A percentile compares a stretch with the other conserved stretches of the same genome.
Conservation (phyloP, 2,797 vertebrate genomes). For the Gouania willdenowi region DNA sequence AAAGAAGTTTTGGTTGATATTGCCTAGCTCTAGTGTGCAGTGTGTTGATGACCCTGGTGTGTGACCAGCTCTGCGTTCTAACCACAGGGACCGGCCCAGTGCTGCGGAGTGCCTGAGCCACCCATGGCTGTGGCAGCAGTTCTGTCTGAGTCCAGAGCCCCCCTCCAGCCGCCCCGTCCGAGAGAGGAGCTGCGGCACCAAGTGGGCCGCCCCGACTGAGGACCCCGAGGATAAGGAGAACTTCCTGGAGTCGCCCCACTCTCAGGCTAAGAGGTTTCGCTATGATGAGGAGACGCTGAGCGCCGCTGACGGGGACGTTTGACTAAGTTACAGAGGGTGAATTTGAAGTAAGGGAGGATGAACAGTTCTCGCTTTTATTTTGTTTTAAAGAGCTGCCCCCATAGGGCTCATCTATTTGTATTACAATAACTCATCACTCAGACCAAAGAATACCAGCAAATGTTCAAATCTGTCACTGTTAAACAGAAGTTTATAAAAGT, state of each 20-base stretch:
- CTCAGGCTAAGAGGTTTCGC: conserved; percentile 82
- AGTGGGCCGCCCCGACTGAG: conserved; percentile 73
- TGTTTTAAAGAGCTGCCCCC: too few relatives aligned
- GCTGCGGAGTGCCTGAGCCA: conserved; percentile 89
- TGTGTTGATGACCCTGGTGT: too few relatives aligned
- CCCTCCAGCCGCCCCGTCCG: conserved; percentile 42
- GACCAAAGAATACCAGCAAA: conserved; percentile 70
- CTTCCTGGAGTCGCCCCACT: conserved; percentile 80
- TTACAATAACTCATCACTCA: conserved; percentile 17
- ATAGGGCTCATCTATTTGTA: conserved; percentile 12
- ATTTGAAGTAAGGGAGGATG: too few relatives aligned
- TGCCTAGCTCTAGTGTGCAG: too few relatives aligned
- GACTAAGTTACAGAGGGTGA: conserved; percentile 5
- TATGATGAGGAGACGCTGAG: conserved; percentile 70
- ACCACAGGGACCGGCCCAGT: conserved; percentile 83
- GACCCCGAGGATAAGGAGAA: conserved; percentile 91
- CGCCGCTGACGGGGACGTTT: conserved; percentile 55
- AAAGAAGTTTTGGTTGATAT: too few relatives aligned
- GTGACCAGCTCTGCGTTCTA: too few relatives aligned
- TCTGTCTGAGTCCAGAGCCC: conserved; percentile 62
- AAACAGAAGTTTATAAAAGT: too few relatives aligned
- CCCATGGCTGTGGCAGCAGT: conserved; percentile 85
- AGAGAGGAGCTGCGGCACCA: conserved; percentile 72
- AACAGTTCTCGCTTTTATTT: too few relatives aligned
- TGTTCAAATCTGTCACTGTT: too few relatives aligned